These are phyloP conservation scores for Wiebesia pumilae DNA, from an alignment of 1,140 invertebrate species.

Conservation along the genomic window DNA sequence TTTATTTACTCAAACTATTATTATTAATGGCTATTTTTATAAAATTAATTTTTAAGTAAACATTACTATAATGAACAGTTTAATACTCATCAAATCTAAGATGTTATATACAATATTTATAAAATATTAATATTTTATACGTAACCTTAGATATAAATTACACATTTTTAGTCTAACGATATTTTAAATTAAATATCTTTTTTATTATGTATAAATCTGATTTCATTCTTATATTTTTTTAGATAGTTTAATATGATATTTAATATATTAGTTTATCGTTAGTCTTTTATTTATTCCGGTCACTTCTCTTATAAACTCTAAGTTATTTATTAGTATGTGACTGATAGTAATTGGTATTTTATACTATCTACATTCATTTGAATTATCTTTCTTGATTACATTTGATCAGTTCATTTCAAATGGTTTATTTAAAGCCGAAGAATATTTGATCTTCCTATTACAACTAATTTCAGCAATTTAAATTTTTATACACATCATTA, in stretches of 20 bases:
- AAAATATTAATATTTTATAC: too few relatives aligned
- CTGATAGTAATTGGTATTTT: slow-evolving; percentile 1
- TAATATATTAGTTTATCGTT: too few relatives aligned
- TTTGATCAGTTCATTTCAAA: neutral
- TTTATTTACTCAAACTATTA: too few relatives aligned
- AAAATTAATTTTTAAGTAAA: too few relatives aligned
- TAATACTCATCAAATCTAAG: too few relatives aligned
- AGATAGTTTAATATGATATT: neutral
- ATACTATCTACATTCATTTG: neutral
- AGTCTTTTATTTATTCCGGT: neutral
- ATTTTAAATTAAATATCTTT: neutral
- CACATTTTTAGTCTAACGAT: neutral
- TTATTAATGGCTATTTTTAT: too few relatives aligned
- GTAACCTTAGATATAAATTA: too few relatives aligned
- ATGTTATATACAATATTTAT: too few relatives aligned
- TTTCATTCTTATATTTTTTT: neutral
- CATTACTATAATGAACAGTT: too few relatives aligned
- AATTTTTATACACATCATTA: neutral
- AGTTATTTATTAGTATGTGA: neutral
- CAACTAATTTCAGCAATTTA: neutral
- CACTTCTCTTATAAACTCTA: neutral
- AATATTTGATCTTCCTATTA: neutral
- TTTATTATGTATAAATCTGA: neutral
- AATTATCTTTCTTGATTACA: neutral
- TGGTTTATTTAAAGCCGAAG: neutral